Evolutionary conservation across 1,140 invertebrate species (phyloP).

Genomic region (Pemphigus obesinymphae): DNA sequence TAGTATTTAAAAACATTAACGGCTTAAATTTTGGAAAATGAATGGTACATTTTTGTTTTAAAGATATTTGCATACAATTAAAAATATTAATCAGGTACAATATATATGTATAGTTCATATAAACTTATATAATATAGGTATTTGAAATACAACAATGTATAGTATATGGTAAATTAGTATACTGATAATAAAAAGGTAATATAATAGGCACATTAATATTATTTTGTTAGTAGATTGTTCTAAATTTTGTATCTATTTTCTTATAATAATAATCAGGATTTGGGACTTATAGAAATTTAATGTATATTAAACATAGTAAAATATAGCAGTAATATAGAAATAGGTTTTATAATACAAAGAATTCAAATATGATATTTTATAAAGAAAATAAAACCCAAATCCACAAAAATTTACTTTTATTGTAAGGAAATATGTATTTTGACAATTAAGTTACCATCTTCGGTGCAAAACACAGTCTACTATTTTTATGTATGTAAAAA

Average conservation of each 20-base stretch:
- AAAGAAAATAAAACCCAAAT: no score
- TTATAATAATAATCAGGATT: neutral
- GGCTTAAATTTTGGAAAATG: conserved; percentile 12
- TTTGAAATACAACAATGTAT: neutral
- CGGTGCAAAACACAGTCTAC: no score
- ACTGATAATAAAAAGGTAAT: neutral
- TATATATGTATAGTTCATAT: neutral
- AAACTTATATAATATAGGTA: no score
- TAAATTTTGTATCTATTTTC: neutral
- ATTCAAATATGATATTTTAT: no score
- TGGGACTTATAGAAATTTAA: no score
- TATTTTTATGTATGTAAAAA: no score
- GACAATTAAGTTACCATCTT: no score
- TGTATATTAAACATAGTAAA: no score
- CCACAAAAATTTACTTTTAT: no score
- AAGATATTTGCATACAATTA: neutral
- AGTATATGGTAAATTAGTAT: neutral
- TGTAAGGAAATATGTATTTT: no score
- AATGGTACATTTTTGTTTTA: conserved; percentile 34
- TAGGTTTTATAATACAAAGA: no score
- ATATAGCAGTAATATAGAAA: no score
- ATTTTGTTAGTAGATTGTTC: conserved; percentile 9
- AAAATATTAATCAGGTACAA: neutral
- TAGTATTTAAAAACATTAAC: conserved; percentile 22
- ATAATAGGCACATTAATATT: neutral